A percentile compares a stretch with the other conserved stretches of the same genome.
phyloP scores from a whole-genome alignment of 1,140 invertebrate species.

The Scylla paramamosain region DNA sequence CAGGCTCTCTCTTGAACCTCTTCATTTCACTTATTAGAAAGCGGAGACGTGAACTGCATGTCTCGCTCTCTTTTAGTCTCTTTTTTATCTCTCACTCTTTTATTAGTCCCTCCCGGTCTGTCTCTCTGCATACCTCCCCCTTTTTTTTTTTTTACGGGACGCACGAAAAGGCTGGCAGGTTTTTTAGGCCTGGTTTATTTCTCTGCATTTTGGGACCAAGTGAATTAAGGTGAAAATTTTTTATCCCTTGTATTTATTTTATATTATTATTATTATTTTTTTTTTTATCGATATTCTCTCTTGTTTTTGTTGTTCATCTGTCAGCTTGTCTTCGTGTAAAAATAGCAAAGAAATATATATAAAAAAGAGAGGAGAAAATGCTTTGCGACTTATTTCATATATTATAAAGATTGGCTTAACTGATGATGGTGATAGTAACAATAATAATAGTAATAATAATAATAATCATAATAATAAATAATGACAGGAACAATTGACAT shows the following conservation, averaged over 20 bases:
- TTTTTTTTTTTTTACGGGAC: not conserved
- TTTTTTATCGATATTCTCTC: not conserved
- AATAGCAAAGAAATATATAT: not conserved
- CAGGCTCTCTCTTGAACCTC: not conserved
- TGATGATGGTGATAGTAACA: too few relatives aligned
- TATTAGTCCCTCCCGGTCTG: not conserved
- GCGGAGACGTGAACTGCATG: not conserved
- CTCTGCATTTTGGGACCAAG: not conserved
- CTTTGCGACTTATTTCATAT: too few relatives aligned
- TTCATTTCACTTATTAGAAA: constrained; percentile 15
- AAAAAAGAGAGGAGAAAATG: too few relatives aligned
- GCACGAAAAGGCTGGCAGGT: too few relatives aligned
- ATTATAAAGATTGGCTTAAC: too few relatives aligned
- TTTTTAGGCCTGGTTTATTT: not conserved
- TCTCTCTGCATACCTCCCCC: too few relatives aligned
- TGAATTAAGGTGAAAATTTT: not conserved
- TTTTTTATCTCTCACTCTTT: not conserved
- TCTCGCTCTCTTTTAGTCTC: not conserved
- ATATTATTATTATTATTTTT: not conserved
- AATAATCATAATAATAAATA: too few relatives aligned
- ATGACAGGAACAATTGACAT: too few relatives aligned
- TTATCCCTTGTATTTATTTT: not conserved
- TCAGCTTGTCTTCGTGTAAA: not conserved
- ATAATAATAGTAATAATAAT: too few relatives aligned
- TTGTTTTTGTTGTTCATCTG: not conserved